Percentiles rank a stretch among this genome's conserved stretches.
phyloP scores from a whole-genome alignment of 2,888 invertebrate genomes.

The Toxonevra muliebris region DNA sequence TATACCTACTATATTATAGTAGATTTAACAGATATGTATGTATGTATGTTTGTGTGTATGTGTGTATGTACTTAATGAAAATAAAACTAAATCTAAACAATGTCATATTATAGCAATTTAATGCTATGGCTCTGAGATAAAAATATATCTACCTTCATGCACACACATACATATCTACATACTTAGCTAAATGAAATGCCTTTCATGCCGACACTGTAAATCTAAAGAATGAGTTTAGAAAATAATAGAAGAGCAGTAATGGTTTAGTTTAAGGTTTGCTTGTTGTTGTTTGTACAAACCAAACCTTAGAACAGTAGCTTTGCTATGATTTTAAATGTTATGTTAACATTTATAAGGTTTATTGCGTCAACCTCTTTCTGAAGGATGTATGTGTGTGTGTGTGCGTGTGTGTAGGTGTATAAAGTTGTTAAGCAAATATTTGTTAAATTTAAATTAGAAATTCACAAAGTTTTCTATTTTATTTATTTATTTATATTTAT shows the following conservation, averaged over 20 bases:
- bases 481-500: conserved; percentile 7
- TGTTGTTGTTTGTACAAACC: not conserved
- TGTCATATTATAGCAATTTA: not conserved
- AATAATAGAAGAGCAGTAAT: not conserved
- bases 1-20: not conserved
- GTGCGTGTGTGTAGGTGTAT: too few relatives aligned
- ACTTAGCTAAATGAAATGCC: not conserved
- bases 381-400: too few relatives aligned
- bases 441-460: not conserved
- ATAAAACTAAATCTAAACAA: too few relatives aligned
- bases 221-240: not conserved
- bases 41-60: not conserved
- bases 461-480: conserved; percentile 1
- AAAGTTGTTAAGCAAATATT: not conserved
- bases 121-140: not conserved
- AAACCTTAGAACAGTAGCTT: too few relatives aligned
- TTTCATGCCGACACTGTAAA: not conserved
- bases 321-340: too few relatives aligned
- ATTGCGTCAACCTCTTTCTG: too few relatives aligned
- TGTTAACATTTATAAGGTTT: too few relatives aligned
- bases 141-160: too few relatives aligned
- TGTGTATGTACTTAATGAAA: too few relatives aligned
- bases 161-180: too few relatives aligned
- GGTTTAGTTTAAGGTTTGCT: not conserved
- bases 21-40: not conserved